These are phyloP conservation scores for Drosophila pseudoananassae DNA, from an alignment of 1,140 invertebrate genomes.

Conservation along the genomic window DNA sequence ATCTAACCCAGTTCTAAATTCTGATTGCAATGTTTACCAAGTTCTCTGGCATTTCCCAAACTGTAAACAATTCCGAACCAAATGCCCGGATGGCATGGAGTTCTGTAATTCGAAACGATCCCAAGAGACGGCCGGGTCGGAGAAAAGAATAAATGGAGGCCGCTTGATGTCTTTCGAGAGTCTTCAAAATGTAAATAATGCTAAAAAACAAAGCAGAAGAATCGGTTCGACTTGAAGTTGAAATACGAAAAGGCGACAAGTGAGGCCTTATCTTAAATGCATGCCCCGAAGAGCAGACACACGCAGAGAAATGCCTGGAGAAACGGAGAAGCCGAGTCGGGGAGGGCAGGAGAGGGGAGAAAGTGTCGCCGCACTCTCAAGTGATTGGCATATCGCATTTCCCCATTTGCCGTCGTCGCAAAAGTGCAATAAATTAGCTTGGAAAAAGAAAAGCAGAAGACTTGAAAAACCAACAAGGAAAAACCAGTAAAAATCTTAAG, in stretches of 20 bases:
- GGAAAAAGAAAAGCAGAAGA: slow-evolving; percentile 17
- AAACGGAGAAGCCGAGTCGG: neutral
- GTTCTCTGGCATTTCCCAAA: slow-evolving; percentile 31
- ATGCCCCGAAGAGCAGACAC: slow-evolving; percentile 49
- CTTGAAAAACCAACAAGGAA: slow-evolving; percentile 8
- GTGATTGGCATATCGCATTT: slow-evolving; percentile 82
- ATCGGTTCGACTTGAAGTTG: slow-evolving; percentile 30
- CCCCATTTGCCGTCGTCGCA: slow-evolving; percentile 67
- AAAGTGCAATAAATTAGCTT: slow-evolving; percentile 76
- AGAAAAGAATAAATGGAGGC: slow-evolving; percentile 12
- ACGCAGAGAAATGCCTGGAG: slow-evolving; percentile 12
- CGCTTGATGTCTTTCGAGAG: slow-evolving; percentile 53
- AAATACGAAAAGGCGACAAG: slow-evolving; percentile 61
- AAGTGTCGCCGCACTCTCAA: slow-evolving; percentile 64
- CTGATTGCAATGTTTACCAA: slow-evolving; percentile 69
- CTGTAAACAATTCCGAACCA: slow-evolving; percentile 50
- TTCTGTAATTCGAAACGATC: slow-evolving; percentile 39
- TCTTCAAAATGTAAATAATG: slow-evolving; percentile 80
- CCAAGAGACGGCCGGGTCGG: neutral
- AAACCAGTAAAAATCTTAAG: slow-evolving; percentile 42
- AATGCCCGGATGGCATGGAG: slow-evolving; percentile 11
- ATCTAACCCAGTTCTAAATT: slow-evolving; percentile 70
- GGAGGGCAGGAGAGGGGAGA: slow-evolving; percentile 16
- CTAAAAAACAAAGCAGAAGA: slow-evolving; percentile 57
- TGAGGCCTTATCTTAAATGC: slow-evolving; percentile 79